These are phyloP conservation scores for Holacanthus passer DNA, from an alignment of 2,113 vertebrate genomes.

Conservation along the genomic window DNA sequence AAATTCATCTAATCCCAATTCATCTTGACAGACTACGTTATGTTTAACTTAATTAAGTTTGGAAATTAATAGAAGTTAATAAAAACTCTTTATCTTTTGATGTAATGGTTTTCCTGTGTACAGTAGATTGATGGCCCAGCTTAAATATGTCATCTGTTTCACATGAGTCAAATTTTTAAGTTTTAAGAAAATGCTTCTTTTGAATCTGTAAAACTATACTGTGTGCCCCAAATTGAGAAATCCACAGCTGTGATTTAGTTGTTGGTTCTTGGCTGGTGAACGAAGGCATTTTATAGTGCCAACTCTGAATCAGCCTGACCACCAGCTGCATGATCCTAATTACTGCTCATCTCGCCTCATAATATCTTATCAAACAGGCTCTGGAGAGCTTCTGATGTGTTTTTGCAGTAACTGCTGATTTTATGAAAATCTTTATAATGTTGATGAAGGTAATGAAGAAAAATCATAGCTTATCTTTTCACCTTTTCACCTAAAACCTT, in stretches of 20 bases:
- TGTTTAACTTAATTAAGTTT: neutral
- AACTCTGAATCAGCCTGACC: constrained; percentile 47
- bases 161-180: neutral
- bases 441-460: neutral
- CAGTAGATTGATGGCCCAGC: neutral
- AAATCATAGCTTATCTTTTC: neutral
- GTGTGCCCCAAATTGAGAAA: neutral
- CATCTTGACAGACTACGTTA: neutral
- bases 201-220: neutral
- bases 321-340: constrained; percentile 54
- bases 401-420: constrained; percentile 1
- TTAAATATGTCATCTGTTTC: neutral
- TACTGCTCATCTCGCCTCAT: constrained; percentile 20
- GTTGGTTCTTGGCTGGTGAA: constrained; percentile 8
- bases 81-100: neutral
- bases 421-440: neutral
- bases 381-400: constrained; percentile 1
- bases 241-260: constrained; percentile 47
- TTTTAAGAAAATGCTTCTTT: neutral
- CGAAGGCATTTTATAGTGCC: constrained; percentile 30
- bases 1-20: neutral
- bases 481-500: neutral
- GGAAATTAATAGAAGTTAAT: neutral
- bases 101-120: neutral
- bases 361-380: constrained; percentile 39